phyloP scores from a whole-genome alignment of 2,888 invertebrate species.

The Pammene aurita region DNA sequence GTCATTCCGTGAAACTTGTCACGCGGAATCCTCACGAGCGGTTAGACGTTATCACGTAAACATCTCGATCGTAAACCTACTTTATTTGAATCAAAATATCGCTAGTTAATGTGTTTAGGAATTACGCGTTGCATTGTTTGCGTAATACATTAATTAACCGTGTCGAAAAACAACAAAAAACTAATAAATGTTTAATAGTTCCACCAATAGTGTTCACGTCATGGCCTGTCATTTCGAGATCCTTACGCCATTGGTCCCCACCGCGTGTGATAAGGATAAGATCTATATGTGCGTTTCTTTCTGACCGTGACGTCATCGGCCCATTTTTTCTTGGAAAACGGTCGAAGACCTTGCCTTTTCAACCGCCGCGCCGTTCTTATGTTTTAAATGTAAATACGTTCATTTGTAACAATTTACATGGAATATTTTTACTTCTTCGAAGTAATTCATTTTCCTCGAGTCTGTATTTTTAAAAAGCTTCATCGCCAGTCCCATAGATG shows the following conservation, averaged over 20 bases:
- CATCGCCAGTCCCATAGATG: constrained; percentile 30
- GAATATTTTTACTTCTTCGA: constrained; percentile 20
- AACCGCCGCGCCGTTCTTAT: constrained; percentile 14
- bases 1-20: too few species aligned
- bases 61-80: too few species aligned
- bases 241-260: constrained; percentile 34
- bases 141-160: constrained; percentile 35
- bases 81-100: background rate
- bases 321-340: constrained; percentile 33
- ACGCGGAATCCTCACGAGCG: too few species aligned
- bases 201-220: constrained; percentile 31
- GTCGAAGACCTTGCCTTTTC: constrained; percentile 39
- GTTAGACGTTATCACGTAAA: too few species aligned
- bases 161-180: constrained; percentile 39
- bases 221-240: constrained; percentile 13
- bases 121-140: constrained; percentile 29
- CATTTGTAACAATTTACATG: constrained; percentile 22
- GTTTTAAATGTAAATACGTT: constrained; percentile 24
- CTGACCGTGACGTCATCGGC: constrained; percentile 35
- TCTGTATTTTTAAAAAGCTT: constrained; percentile 21
- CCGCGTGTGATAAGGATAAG: constrained; percentile 36
- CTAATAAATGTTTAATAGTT: constrained; percentile 28
- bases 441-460: constrained; percentile 11
- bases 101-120: constrained; percentile 2
- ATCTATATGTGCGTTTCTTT: constrained; percentile 37